A percentile compares a stretch with the other conserved stretches of the same genome.
Evolutionary conservation across 2,797 vertebrate species (phyloP).

Genomic region (Poeciliopsis turneri): DNA sequence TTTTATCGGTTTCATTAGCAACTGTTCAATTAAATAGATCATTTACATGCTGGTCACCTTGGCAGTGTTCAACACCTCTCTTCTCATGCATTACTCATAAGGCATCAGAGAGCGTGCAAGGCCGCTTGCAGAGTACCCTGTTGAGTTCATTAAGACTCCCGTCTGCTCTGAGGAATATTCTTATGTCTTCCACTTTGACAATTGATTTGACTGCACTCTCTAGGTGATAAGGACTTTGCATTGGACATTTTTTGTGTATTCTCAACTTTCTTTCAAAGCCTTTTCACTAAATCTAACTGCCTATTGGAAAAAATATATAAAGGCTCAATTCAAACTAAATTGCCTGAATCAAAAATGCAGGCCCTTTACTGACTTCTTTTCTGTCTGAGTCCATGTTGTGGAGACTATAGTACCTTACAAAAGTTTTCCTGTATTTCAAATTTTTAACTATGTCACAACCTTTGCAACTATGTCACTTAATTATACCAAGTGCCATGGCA

Average conservation of each 20-base stretch:
- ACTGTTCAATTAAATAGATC: slow-evolving; percentile 57
- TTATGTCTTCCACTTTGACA: slow-evolving; percentile 43
- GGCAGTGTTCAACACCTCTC: slow-evolving; percentile 39
- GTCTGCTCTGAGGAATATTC: slow-evolving; percentile 60
- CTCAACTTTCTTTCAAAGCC: slow-evolving; percentile 29
- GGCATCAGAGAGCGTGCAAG: slow-evolving; percentile 48
- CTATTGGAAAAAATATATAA: slow-evolving; percentile 19
- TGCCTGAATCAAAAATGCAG: not conserved
- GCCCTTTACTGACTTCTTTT: not conserved
- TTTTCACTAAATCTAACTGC: slow-evolving; percentile 41
- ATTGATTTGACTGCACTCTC: slow-evolving; percentile 38
- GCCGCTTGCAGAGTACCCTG: slow-evolving; percentile 50
- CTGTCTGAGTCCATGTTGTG: not conserved
- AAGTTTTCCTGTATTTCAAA: not conserved
- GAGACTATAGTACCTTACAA: not conserved
- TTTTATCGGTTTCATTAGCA: slow-evolving; percentile 53
- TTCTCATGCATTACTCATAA: slow-evolving; percentile 68
- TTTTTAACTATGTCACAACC: not conserved
- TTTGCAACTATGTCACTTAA: not conserved
- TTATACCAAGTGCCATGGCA: too few species aligned
- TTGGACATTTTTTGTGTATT: slow-evolving; percentile 39
- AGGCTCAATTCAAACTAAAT: slow-evolving; percentile 19
- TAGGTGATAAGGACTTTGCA: slow-evolving; percentile 54
- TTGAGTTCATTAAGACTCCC: slow-evolving; percentile 69
- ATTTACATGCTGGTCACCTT: slow-evolving; percentile 61